Evolutionary conservation across 2,888 invertebrate genomes (phyloP), one percentile per base, ranked within the genome.

Genomic region (Thera obeliscata): DNA sequence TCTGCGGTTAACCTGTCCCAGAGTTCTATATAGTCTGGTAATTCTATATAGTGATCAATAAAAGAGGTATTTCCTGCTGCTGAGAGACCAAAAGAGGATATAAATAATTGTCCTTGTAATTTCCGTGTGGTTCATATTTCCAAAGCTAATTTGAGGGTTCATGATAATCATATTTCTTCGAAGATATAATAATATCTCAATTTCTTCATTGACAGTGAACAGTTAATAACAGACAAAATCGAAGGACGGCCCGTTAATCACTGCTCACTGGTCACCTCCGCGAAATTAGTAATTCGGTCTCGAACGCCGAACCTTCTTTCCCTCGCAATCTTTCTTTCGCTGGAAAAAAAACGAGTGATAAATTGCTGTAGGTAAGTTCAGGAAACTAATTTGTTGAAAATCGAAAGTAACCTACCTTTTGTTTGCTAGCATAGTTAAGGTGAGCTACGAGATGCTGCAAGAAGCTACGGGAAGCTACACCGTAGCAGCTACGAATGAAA

Each of bases 331-430:
- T 74, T 76, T 73, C 64, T 70, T 71, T 61, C 36, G 12, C 60
- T 70, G 70, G 38, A 38, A 70, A 61, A 77, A 79, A 78, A 75
- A 67, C 70, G 72, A 70, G 78, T 80, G 80, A 82, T 81, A 78
- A 80, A 81, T 78, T 75, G 78, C 67, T 73, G 67, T 74, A 80
- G 78, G 77, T 78, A 73, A 78, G 76, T 76, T 78, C 73, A 66
- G 71, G 72, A 74, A 80, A 80, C 79, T 81, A 81, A 81, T 81
- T 75, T 79, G 80, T 70, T 62, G 76, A 76, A 66, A 72, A 76
- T 76, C 68, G 76, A 79, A 74, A 43, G 74, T 76, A 22, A 22
- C 22, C 22, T 22, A 73, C 72, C 75, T 74, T 74, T 77, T 74
- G 72, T 74, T 74, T 75, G 70, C 69, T 75, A 75, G 70, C 68